phyloP scores from a whole-genome alignment of 2,113 vertebrate species.

The cattle (Bos taurus) region DNA sequence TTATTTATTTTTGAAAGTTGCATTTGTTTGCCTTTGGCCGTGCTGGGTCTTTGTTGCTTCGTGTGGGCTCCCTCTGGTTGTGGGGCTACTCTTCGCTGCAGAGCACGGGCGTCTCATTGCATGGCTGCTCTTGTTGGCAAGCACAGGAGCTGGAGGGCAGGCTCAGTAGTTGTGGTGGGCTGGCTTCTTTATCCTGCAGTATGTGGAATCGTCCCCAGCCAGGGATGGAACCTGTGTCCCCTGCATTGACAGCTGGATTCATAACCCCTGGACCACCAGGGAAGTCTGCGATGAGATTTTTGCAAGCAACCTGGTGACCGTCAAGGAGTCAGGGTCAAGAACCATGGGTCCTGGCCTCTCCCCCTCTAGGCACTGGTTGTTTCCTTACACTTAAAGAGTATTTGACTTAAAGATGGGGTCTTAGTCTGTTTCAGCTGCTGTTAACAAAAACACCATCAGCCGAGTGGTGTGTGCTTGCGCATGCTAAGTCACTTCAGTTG shows the following conservation, averaged over 20 bases:
- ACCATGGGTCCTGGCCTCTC: neutral
- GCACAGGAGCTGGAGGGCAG: neutral
- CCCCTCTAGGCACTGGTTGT: accelerated
- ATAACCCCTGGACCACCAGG: neutral
- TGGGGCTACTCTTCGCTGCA: neutral
- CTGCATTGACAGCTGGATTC: neutral
- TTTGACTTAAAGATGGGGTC: neutral
- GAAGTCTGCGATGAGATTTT: neutral
- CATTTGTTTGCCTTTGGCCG: neutral
- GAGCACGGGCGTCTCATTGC: accelerated
- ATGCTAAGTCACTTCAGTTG: neutral
- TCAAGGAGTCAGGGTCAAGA: neutral
- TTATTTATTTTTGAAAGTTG: neutral
- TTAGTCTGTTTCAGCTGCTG: neutral
- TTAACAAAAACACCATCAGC: neutral
- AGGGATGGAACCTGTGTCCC: neutral
- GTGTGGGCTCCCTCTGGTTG: neutral
- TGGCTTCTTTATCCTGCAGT: neutral
- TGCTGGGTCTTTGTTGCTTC: neutral
- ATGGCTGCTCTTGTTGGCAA: accelerated
- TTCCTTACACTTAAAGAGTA: neutral
- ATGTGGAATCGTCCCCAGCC: neutral
- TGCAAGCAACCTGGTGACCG: neutral
- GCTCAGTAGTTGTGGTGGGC: neutral
- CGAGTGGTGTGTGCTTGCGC: neutral